phyloP scores from a whole-genome alignment of 2,888 invertebrate species.

The Phania funesta region DNA sequence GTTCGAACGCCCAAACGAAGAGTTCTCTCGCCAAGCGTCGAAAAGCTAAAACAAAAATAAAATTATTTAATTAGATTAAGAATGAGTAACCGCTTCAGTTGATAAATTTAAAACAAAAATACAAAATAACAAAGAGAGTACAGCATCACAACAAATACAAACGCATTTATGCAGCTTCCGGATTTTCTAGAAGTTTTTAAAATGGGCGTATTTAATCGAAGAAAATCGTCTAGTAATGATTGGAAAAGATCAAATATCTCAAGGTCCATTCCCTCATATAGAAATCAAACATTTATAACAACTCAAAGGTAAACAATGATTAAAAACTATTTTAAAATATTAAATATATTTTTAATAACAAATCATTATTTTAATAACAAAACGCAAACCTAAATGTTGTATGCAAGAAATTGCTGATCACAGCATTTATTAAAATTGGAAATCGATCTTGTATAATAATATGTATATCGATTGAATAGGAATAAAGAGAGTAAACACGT shows the following conservation, averaged over 20 bases:
- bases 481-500: too few species aligned
- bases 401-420: too few species aligned
- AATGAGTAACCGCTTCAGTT: constrained; percentile 19
- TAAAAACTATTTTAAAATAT: too few species aligned
- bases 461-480: too few species aligned
- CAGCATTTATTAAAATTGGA: too few species aligned
- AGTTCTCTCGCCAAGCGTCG: neutral
- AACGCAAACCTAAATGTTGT: too few species aligned
- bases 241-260: constrained; percentile 76
- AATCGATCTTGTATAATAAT: too few species aligned
- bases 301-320: constrained; percentile 74
- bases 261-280: constrained; percentile 76
- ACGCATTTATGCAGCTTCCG: neutral
- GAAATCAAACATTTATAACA: constrained; percentile 69
- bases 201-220: neutral
- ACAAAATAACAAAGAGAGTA: neutral
- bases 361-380: too few species aligned
- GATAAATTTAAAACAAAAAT: constrained; percentile 6
- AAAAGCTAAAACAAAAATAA: neutral
- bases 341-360: too few species aligned
- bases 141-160: neutral
- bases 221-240: constrained; percentile 23
- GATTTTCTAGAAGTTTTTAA: neutral
- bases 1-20: neutral
- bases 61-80: neutral